Percentiles rank a stretch among this genome's conserved stretches.
phyloP scores from a whole-genome alignment of 2,888 invertebrate species.

The Dusona sp. region DNA sequence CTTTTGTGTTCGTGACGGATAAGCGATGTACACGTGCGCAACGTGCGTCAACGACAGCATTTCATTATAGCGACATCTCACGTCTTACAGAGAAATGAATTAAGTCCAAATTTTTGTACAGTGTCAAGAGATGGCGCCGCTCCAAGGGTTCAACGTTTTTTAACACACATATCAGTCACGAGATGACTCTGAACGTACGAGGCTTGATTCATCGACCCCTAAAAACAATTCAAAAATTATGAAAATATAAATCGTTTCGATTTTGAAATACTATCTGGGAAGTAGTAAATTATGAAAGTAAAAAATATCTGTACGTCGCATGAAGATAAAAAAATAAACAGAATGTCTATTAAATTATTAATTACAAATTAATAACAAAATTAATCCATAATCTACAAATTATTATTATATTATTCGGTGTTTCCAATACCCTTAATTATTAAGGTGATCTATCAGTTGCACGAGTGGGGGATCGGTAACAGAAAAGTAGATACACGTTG shows the following conservation, averaged over 20 bases:
- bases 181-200: not conserved
- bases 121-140: not conserved
- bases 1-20: slow-evolving; percentile 12
- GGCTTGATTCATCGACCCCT: not conserved
- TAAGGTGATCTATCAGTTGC: too few species aligned
- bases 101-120: not conserved
- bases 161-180: not conserved
- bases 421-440: too few species aligned
- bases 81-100: not conserved
- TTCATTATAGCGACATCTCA: not conserved
- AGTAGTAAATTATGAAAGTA: too few species aligned
- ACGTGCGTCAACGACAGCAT: not conserved
- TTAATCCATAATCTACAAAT: too few species aligned
- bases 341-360: too few species aligned
- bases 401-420: too few species aligned
- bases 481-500: too few species aligned
- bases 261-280: too few species aligned
- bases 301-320: not conserved
- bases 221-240: not conserved
- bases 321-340: not conserved
- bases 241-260: not conserved
- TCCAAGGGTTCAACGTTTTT: not conserved
- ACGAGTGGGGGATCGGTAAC: too few species aligned
- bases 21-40: slow-evolving; percentile 15
- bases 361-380: too few species aligned